phyloP scores from a whole-genome alignment of 2,113 vertebrate species.

The Lophura nycthemera region DNA sequence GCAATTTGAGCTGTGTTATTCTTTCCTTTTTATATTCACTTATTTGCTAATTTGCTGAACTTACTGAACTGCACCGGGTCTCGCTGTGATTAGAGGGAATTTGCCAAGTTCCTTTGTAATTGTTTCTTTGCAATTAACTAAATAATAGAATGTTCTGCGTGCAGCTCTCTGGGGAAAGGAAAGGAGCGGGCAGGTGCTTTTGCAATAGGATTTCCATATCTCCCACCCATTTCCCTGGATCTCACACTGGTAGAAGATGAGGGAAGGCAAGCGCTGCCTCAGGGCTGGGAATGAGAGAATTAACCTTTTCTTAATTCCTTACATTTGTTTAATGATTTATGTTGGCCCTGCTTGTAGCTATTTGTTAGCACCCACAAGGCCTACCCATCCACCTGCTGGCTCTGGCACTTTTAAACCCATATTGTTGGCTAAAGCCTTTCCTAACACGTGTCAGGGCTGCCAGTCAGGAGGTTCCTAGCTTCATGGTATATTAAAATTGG shows the following conservation, averaged over 20 bases:
- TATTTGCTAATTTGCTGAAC: conserved; percentile 63
- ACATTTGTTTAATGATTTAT: background rate
- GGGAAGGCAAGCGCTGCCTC: background rate
- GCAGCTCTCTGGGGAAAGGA: conserved; percentile 45
- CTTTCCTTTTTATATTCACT: conserved; percentile 49
- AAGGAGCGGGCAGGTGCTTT: conserved; percentile 50
- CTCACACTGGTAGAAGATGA: background rate
- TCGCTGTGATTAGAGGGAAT: conserved; percentile 53
- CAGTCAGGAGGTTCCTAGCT: background rate
- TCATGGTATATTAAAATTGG: background rate
- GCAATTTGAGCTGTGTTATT: conserved; percentile 32
- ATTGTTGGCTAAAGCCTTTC: background rate
- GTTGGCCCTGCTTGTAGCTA: background rate
- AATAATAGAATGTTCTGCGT: conserved; percentile 62
- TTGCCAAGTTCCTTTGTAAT: conserved; percentile 65
- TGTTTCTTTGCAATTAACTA: conserved; percentile 68
- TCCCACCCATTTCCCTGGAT: conserved; percentile 60
- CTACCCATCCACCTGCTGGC: background rate
- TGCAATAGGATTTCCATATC: conserved; percentile 61
- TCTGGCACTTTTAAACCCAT: background rate
- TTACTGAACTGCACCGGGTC: conserved; percentile 52
- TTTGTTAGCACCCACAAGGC: background rate
- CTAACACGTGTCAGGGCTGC: background rate
- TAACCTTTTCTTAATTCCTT: background rate
- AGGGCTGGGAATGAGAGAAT: background rate